A percentile compares a stretch with the other conserved stretches of the same genome.
Conservation (phyloP, 2,113 vertebrate genomes). For the Mesitornis unicolor region DNA sequence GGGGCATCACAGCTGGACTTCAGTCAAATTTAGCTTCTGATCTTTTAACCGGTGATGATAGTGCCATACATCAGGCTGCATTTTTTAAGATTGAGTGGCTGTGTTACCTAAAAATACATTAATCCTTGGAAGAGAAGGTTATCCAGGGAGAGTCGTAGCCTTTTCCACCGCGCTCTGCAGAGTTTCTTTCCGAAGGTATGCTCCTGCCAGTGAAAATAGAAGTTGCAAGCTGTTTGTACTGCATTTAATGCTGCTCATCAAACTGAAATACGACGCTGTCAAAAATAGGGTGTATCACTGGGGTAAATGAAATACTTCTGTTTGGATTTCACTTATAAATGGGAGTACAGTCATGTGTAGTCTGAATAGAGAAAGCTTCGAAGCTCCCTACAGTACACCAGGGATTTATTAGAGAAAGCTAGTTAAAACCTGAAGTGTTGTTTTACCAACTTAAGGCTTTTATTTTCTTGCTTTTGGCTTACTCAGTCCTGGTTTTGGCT, state of each 20-base stretch:
- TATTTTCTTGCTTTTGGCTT: neutral
- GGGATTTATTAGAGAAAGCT: neutral
- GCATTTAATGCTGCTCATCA: neutral
- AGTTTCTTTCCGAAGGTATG: neutral
- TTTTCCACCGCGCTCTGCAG: neutral
- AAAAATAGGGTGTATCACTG: neutral
- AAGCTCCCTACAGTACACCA: neutral
- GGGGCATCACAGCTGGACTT: neutral
- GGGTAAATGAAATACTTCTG: neutral
- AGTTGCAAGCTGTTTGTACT: neutral
- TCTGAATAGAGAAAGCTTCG: neutral
- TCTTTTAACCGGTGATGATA: neutral
- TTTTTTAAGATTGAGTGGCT: neutral
- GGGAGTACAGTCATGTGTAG: neutral
- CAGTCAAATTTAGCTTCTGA: neutral
- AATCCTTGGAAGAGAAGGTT: neutral
- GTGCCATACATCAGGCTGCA: neutral
- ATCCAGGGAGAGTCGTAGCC: neutral
- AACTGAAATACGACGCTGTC: neutral
- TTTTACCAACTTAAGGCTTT: neutral
- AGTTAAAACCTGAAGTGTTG: neutral
- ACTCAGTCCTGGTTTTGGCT: neutral
- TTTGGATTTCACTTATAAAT: neutral
- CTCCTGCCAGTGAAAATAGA: neutral
- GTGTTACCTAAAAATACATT: slow-evolving; percentile 25